Base-by-base conservation (phyloP, 2,888 invertebrate genomes). In the Eledona agricola region DNA sequence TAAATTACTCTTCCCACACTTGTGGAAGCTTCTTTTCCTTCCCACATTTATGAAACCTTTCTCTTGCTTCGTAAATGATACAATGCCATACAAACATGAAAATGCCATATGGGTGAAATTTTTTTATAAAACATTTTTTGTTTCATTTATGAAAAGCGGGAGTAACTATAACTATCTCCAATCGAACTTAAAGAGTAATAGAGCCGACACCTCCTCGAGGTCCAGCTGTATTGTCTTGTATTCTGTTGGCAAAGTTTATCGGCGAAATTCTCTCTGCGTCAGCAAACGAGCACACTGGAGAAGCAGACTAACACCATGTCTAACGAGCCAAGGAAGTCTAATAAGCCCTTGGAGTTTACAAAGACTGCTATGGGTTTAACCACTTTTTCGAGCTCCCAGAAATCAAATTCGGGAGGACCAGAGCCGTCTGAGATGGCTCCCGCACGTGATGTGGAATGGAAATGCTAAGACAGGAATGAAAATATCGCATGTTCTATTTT, bases 331-430 rank as follows among this genome's bases (percentile, higher is more conserved):
- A 10, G 4, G 38, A 25, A 38, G 38, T 10, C 26, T 7, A 38
- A 38, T 38, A 38, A 23, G 26, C 32, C 35, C 25, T 13, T 15
- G 10, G 5, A 1, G 13, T 4, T 2, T 1, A 1, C 4, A 11
- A 6, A n/a, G n/a, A n/a, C n/a, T 13, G 25, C 26, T 38, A 38
- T 38, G 25, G 38, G 38, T 38, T 38, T 16, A 38, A 38, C 2
- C 16, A 25, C 23, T 4, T 12, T n/a, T 13, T 38, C 38, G 13
- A 9, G 3, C 25, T 4, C 23, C 38, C 7, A 38, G 38, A 7
- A 4, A 15, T 19, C 2, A 4, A 25, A 38, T 38, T 25, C 25
- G 7, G 26, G 38, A 4, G 15, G 9, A 2, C 25, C 19, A 10
- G 17, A 26, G 38, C 25, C 38, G 2, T 12, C 38, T 7, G 25